These are phyloP conservation scores for Condylura cristata DNA, from an alignment of 2,113 vertebrate genomes.

Conservation along the genomic window DNA sequence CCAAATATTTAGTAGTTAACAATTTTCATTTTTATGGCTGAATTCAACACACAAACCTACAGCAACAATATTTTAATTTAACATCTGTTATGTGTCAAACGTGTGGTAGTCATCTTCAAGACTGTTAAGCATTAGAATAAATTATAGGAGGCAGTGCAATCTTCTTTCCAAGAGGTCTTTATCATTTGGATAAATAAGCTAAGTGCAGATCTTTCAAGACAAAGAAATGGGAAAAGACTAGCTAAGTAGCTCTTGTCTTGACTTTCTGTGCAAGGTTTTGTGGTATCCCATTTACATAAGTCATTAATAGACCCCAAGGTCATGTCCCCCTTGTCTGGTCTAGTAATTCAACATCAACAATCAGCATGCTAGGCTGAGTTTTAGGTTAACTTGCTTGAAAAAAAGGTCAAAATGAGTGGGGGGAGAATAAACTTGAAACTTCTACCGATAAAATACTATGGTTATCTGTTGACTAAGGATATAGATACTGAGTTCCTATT, in stretches of 20 bases:
- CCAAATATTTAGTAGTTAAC: background rate
- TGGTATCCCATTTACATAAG: background rate
- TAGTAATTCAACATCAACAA: background rate
- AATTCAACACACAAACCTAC: background rate
- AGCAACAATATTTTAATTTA: conserved; percentile 38
- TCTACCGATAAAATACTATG: background rate
- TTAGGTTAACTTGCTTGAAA: background rate
- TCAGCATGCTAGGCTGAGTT: background rate
- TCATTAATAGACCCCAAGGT: background rate
- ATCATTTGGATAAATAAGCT: background rate
- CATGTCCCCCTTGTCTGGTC: background rate
- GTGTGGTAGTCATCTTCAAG: background rate
- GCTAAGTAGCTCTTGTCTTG: background rate
- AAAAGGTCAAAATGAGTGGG: background rate
- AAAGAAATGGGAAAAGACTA: background rate
- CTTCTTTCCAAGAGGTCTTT: background rate
- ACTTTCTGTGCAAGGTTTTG: background rate
- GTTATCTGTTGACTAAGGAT: background rate
- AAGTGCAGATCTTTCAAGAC: background rate
- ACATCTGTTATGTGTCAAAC: conserved; percentile 35
- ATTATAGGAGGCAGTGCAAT: conserved; percentile 4
- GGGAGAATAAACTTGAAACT: background rate
- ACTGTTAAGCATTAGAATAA: conserved; percentile 25
- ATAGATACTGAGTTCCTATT: background rate
- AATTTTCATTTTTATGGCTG: conserved; percentile 9